A percentile compares a stretch with the other conserved stretches of the same genome.
Evolutionary conservation across 1,140 invertebrate species (phyloP).

Genomic region (Drosophila teissieri): DNA sequence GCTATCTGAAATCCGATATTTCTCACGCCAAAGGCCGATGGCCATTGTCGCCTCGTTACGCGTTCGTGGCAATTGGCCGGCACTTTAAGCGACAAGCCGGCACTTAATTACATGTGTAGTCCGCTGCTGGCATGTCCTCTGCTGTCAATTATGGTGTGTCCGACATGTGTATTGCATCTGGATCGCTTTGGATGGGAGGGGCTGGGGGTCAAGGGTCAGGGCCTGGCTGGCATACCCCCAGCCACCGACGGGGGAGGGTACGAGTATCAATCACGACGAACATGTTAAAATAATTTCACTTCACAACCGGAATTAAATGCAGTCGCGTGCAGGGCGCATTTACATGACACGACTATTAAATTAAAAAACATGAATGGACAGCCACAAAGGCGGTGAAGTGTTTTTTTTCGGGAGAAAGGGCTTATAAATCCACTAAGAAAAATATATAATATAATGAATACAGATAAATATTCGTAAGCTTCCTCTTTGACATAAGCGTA

Average conservation of each 20-base stretch:
- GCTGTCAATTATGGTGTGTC: constrained; percentile 76
- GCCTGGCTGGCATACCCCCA: not conserved
- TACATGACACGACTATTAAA: constrained; percentile 82
- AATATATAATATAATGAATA: not conserved
- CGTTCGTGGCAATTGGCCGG: constrained; percentile 42
- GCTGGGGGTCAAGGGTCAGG: constrained; percentile 3
- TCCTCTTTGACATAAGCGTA: too few relatives aligned
- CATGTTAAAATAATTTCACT: constrained; percentile 78
- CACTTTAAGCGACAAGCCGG: constrained; percentile 66
- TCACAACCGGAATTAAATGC: constrained; percentile 73
- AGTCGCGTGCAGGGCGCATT: constrained; percentile 68
- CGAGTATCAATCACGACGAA: constrained; percentile 73
- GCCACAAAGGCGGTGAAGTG: constrained; percentile 17
- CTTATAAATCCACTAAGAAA: not conserved
- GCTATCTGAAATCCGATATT: constrained; percentile 6
- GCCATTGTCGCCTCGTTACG: constrained; percentile 61
- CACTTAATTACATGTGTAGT: constrained; percentile 73
- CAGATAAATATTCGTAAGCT: too few relatives aligned
- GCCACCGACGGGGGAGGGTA: not conserved
- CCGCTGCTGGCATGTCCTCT: constrained; percentile 42
- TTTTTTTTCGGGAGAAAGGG: not conserved
- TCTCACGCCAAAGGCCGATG: constrained; percentile 18
- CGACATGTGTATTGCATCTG: constrained; percentile 58
- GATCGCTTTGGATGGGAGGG: constrained; percentile 1
- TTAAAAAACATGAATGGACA: constrained; percentile 77